Evolutionary conservation across 1,140 invertebrate genomes (phyloP), one percentile per base, ranked within the genome.

Genomic region (Drosophila baimaii): DNA sequence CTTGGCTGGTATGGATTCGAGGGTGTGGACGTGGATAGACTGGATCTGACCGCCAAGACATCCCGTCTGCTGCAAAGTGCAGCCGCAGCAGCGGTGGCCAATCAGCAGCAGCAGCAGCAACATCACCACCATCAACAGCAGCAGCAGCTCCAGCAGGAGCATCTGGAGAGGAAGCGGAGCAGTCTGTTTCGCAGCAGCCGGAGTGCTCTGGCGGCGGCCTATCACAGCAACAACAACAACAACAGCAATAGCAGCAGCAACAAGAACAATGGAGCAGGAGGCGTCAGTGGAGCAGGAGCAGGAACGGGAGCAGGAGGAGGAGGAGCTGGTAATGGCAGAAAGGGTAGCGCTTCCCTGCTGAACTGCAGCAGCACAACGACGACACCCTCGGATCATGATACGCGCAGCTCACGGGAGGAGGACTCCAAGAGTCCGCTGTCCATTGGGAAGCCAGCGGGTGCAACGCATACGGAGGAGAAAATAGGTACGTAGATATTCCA

Each of bases 1-100:
- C 93, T 98, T 10, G 96, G 97, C 39, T 97, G 96, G 95, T 98
- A 98, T 92, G 97, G 97, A 1, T 97, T 97, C 90, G 96, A 96
- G 73, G 95, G 95, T 79, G 93, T 95, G 19, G 81, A 94, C 91
- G 82, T 85, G 65, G 94, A 94, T 92, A 86, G 91, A 9, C 54
- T 92, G 93, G 93, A 77, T 82, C 92, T 76, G 15, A 62, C 91
- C 70, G 75, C 90, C 19, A 86, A 91, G 56, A 91, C 91, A 7
- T 91, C 90, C 15, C 81, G 85, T 12, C 52, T 91, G 37, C 61
- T 91, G 35, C 88, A 91, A 31, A 86, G 88, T 49, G 88, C 90
- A 0, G 88, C 83, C 13, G 83, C 83, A 15, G 90, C 82, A n/a
- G 85, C 85, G 23, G 81, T 71, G 25, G 83, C 79, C 23, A 90